These are phyloP conservation scores for Rotaria magnacalcarata DNA, from an alignment of 2,888 invertebrate genomes.

Conservation along the genomic window DNA sequence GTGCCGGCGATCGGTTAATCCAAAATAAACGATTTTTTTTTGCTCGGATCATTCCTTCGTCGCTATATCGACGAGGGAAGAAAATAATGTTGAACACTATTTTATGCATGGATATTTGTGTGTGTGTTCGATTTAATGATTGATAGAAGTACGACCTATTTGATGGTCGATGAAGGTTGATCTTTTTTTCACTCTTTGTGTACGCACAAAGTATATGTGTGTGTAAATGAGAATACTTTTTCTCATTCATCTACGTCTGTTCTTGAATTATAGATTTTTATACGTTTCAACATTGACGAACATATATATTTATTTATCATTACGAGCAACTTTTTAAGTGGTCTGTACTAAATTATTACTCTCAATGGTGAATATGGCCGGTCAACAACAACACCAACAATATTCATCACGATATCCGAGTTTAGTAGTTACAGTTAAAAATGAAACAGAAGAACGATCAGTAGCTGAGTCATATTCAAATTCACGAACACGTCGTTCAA, in stretches of 20 bases:
- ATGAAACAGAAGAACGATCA: neutral
- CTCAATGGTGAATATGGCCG: neutral
- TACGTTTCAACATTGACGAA: neutral
- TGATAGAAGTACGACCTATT: neutral
- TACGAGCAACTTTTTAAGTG: neutral
- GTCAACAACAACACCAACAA: neutral
- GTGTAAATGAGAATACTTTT: neutral
- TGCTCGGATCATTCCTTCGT: neutral
- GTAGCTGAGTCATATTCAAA: neutral
- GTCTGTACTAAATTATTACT: neutral
- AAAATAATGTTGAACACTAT: neutral
- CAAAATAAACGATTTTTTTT: neutral
- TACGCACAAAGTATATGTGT: neutral
- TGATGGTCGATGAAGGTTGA: conserved; percentile 28
- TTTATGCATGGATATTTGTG: neutral
- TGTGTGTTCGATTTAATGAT: neutral
- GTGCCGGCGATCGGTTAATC: neutral
- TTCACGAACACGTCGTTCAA: neutral
- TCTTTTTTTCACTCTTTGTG: neutral
- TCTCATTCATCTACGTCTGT: neutral
- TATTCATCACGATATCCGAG: neutral
- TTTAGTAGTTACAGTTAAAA: conserved; percentile 2
- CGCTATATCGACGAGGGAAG: neutral
- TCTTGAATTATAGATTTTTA: neutral
- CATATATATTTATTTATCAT: neutral